Conservation (phyloP, 2,797 vertebrate species). For the Acanthornis magna region DNA sequence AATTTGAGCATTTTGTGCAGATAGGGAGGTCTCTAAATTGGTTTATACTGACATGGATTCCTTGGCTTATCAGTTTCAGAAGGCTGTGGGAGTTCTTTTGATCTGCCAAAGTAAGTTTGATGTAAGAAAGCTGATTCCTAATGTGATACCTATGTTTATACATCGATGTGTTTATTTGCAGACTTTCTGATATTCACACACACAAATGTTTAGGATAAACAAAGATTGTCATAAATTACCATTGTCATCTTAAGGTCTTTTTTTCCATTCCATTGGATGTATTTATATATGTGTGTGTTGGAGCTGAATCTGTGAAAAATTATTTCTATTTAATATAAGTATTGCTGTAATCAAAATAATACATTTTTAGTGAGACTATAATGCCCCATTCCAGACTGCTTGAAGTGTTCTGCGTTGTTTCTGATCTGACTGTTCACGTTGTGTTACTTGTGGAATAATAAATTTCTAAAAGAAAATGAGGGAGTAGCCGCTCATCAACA, state of each 20-base stretch:
- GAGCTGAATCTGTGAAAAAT: neutral
- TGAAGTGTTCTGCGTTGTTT: neutral
- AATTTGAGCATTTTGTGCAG: neutral
- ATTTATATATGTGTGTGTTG: neutral
- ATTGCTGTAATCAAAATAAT: neutral
- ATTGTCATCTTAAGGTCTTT: neutral
- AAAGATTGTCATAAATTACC: neutral
- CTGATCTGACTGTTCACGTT: neutral
- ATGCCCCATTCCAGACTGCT: neutral
- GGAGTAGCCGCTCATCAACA: neutral
- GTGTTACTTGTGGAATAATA: neutral
- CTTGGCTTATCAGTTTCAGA: neutral
- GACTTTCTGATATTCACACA: neutral
- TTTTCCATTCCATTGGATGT: neutral
- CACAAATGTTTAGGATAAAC: neutral
- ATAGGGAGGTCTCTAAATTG: neutral
- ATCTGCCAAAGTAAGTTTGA: neutral
- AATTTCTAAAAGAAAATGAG: neutral
- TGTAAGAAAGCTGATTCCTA: neutral
- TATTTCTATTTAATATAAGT: neutral
- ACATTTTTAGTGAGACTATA: neutral
- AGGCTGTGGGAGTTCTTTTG: constrained; percentile 8
- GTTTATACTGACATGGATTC: neutral
- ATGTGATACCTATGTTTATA: neutral
- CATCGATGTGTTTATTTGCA: neutral